Conservation (phyloP, 2,113 vertebrate species). For the Arvicanthis niloticus region DNA sequence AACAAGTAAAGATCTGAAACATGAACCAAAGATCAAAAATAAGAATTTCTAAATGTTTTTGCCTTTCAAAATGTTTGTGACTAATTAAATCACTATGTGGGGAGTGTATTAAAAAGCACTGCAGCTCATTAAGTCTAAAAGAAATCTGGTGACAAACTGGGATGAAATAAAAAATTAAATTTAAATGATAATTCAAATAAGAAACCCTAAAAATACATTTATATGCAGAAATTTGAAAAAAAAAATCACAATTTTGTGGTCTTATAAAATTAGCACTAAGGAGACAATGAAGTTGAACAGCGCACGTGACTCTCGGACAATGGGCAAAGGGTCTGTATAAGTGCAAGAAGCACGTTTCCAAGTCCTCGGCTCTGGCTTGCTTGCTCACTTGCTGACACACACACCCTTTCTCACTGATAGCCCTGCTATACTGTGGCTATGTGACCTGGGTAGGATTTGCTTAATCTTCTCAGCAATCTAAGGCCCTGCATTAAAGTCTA, state of each 20-base stretch:
- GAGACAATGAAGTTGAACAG: neutral
- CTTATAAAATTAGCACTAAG: slow-evolving; percentile 20
- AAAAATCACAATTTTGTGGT: slow-evolving; percentile 33
- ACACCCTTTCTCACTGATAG: neutral
- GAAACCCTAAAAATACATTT: neutral
- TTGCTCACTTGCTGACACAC: neutral
- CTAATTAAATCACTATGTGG: neutral
- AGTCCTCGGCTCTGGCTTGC: neutral
- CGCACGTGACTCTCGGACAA: neutral
- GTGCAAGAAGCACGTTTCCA: neutral
- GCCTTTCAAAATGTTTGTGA: slow-evolving; percentile 9
- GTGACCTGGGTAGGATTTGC: slow-evolving; percentile 2
- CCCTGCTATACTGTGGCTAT: neutral
- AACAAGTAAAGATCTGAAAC: neutral
- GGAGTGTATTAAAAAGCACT: neutral
- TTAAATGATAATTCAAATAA: neutral
- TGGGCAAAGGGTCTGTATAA: neutral
- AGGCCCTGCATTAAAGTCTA: neutral
- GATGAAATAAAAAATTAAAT: neutral
- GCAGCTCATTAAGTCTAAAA: slow-evolving; percentile 31
- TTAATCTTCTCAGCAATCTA: slow-evolving; percentile 13
- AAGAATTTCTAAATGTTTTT: slow-evolving; percentile 21
- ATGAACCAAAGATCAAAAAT: slow-evolving; percentile 37
- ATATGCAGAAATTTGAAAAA: neutral
- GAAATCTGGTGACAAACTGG: neutral